Base-by-base conservation (phyloP, 2,113 vertebrate species). In the Esox niger region DNA sequence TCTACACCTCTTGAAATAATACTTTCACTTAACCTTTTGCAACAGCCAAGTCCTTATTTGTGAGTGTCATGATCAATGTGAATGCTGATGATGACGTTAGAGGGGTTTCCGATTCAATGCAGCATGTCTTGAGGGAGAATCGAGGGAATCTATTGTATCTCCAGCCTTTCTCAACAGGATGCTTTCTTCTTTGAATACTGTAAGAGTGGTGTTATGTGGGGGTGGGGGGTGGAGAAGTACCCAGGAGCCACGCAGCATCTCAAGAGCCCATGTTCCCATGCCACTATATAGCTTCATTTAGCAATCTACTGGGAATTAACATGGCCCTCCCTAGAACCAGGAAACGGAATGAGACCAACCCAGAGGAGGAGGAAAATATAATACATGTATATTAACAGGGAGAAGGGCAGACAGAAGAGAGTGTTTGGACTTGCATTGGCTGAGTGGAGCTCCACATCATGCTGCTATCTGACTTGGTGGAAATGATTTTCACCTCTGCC, bases 401-500 rank as follows among this genome's bases (percentile, higher is more conserved):
- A 23, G 20, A 62, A 26, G 20, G 33, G 33, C 32, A 27, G 94
- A 91, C 93, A 93, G 26, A 15, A 17, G 13, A 43, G 38, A 17
- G 38, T 1, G 38, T 4, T 43, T 43, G 10, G 35, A 43, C 35
- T 15, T 43, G 11, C 38, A 43, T 43, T 1, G 38, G 38, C 11
- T 43, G 74, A 72, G 70, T 80, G 27, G 55, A 31, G 57, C 57
- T 30, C 26, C 2, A 29, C 29, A 27, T 13, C 57, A 17, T 15
- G 17, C 57, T 27, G 57, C 57, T 95, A 94, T 95, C 94, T 95
- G 94, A 95, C 93, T 94, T 5, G 92, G 93, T 94, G 93, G 93
- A 93, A 95, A 95, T 97, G 94, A 95, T 96, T 95, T 97, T 95
- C 95, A 95, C 95, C 96, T 95, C 95, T 95, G 95, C 94, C 96